phyloP scores from a whole-genome alignment of 2,113 vertebrate genomes.

The Pachyramphus minor region DNA sequence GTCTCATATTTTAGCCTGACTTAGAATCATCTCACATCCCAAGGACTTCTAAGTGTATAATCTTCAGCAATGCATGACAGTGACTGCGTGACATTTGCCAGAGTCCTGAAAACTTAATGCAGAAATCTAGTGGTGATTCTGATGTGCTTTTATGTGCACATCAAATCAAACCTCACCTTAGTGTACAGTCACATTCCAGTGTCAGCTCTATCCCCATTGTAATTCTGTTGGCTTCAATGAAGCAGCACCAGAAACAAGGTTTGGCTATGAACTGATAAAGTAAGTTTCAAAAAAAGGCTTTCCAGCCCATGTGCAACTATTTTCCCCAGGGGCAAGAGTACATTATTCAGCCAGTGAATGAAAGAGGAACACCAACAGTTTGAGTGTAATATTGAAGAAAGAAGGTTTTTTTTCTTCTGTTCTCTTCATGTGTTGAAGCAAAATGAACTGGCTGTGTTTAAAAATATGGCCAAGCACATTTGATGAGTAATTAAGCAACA shows the following conservation, averaged over 20 bases:
- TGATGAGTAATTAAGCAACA: neutral
- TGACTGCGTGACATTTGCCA: neutral
- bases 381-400: neutral
- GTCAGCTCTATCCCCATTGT: neutral
- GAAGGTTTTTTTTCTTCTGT: neutral
- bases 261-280: neutral
- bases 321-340: neutral
- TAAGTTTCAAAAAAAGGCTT: neutral
- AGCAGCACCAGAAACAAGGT: neutral
- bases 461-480: neutral
- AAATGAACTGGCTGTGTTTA: neutral
- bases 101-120: neutral
- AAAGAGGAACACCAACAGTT: neutral
- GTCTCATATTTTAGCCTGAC: conserved; percentile 3
- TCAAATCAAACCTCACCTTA: neutral
- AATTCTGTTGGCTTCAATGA: neutral
- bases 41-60: neutral
- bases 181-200: neutral
- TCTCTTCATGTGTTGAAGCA: neutral
- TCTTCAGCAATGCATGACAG: neutral
- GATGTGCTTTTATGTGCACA: neutral
- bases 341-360: neutral
- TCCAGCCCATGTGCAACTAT: neutral
- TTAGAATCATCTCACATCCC: neutral
- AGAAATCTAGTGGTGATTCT: conserved; percentile 1